phyloP scores from a whole-genome alignment of 2,888 invertebrate genomes.

The Lasioglossum pauxillum region DNA sequence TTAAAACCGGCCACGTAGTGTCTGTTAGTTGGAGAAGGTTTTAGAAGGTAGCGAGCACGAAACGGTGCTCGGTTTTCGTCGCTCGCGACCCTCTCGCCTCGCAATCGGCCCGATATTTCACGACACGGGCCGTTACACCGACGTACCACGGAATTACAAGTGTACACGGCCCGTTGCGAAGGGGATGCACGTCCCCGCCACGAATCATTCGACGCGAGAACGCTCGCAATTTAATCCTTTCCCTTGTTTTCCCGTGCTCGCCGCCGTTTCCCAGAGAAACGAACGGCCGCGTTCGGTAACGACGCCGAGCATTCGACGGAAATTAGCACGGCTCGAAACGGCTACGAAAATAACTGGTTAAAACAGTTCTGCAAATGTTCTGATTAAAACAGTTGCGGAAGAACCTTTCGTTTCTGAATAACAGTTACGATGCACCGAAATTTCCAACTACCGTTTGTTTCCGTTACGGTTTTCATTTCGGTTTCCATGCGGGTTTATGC shows the following conservation, averaged over 20 bases:
- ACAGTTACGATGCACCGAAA: constrained; percentile 3
- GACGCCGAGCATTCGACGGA: constrained; percentile 1
- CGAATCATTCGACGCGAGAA: constrained; percentile 30
- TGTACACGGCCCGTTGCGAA: constrained; percentile 35
- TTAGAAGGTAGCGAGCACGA: constrained; percentile 63
- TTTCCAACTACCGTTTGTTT: constrained; percentile 8
- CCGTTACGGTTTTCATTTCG: constrained; percentile 3
- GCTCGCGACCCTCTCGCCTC: constrained; percentile 32
- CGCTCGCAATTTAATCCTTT: constrained; percentile 32
- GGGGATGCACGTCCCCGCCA: constrained; percentile 27
- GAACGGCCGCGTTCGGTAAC: not conserved
- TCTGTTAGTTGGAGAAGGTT: constrained; percentile 76
- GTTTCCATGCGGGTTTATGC: not conserved
- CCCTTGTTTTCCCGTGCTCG: constrained; percentile 9
- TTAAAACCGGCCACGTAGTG: constrained; percentile 74
- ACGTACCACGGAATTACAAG: constrained; percentile 44
- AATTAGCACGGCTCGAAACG: not conserved
- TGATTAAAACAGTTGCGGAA: constrained; percentile 2
- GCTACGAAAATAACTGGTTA: not conserved
- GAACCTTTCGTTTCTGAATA: not conserved
- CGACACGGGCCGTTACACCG: constrained; percentile 37
- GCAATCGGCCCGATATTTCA: constrained; percentile 63
- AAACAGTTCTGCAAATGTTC: constrained; percentile 6
- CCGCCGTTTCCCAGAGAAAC: not conserved
- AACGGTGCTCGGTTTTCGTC: constrained; percentile 32